Evolutionary conservation across 1,140 invertebrate species (phyloP).

Genomic region (Portunus trituberculatus): DNA sequence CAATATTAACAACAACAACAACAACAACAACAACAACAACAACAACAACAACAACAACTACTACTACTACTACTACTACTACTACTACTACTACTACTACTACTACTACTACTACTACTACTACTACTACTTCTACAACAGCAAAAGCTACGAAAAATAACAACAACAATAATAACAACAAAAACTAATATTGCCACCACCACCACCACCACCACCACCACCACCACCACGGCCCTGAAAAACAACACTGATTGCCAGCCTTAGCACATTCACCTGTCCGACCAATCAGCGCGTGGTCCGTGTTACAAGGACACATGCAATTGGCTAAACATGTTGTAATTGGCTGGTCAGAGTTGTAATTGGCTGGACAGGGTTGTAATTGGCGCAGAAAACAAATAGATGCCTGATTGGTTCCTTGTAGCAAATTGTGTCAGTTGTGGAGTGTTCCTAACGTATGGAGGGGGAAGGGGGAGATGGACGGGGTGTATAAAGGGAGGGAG

Average conservation of each 20-base stretch:
- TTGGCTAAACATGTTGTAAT: neutral
- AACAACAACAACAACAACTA: no score
- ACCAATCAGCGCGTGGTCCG: neutral
- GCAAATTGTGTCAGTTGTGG: no score
- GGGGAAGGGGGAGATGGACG: no score
- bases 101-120: conserved; percentile 13
- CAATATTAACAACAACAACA: no score
- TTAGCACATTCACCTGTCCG: neutral
- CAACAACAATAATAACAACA: neutral
- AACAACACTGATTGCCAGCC: neutral
- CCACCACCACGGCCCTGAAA: neutral
- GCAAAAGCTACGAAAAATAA: neutral
- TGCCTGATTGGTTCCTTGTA: neutral
- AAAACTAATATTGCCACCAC: neutral
- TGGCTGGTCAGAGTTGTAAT: neutral
- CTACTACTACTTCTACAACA: conserved; percentile 25
- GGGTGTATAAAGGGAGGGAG: no score
- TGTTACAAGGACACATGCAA: neutral
- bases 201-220: neutral
- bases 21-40: no score
- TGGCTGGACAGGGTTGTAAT: neutral
- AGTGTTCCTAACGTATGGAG: no score
- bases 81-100: neutral
- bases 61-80: neutral
- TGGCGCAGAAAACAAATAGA: neutral